Percentiles rank a stretch among this genome's conserved stretches.
Evolutionary conservation across 2,888 invertebrate species (phyloP).

Genomic region (Athrips mouffetella): DNA sequence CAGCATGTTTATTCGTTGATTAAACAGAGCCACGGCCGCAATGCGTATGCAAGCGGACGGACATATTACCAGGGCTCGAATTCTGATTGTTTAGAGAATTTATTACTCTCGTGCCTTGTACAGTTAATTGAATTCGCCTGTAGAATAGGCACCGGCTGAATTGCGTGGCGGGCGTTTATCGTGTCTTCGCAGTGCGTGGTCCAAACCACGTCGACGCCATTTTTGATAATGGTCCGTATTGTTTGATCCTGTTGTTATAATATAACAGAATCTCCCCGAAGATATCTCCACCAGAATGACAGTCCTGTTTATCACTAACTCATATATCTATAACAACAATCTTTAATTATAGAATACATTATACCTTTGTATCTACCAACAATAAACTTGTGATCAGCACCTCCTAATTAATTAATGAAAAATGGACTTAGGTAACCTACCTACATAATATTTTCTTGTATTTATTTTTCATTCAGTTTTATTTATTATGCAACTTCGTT

Average conservation of each 20-base stretch:
- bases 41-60: constrained; percentile 74
- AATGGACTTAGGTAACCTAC: too few relatives aligned
- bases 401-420: too few relatives aligned
- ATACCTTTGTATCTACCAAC: too few relatives aligned
- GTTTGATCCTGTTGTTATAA: background rate
- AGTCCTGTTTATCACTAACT: background rate
- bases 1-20: constrained; percentile 72
- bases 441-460: too few relatives aligned
- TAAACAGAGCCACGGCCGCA: constrained; percentile 72
- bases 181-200: constrained; percentile 61
- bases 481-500: too few relatives aligned
- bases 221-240: constrained; percentile 44
- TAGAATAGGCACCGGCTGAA: constrained; percentile 70
- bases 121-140: constrained; percentile 77
- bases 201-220: constrained; percentile 38
- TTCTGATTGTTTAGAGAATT: constrained; percentile 79
- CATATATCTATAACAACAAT: too few relatives aligned
- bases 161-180: constrained; percentile 63
- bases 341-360: too few relatives aligned
- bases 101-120: constrained; percentile 76
- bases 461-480: too few relatives aligned
- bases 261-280: background rate
- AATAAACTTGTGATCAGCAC: too few relatives aligned
- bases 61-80: constrained; percentile 77
- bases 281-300: background rate